phyloP scores from a whole-genome alignment of 2,113 vertebrate genomes.

The Melospiza melodia region DNA sequence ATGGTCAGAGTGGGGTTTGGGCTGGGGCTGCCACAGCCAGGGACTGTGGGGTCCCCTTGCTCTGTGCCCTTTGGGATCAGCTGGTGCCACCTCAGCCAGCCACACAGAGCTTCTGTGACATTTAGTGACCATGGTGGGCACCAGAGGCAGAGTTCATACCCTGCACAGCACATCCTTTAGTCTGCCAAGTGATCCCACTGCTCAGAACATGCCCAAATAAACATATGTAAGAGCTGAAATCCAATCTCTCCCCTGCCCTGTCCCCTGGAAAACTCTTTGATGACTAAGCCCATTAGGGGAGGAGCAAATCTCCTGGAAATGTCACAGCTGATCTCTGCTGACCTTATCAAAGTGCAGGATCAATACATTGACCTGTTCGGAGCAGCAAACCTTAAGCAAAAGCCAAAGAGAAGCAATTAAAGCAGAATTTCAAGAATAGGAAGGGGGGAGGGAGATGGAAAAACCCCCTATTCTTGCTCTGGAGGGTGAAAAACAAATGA shows the following conservation, averaged over 20 bases:
- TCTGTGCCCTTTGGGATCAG: background rate
- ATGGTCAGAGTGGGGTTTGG: background rate
- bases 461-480: background rate
- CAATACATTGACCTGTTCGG: slow-evolving; percentile 67
- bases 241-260: background rate
- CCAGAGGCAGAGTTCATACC: background rate
- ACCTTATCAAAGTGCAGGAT: slow-evolving; percentile 80
- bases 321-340: slow-evolving; percentile 76
- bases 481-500: slow-evolving; percentile 43
- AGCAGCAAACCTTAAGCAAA: slow-evolving; percentile 62
- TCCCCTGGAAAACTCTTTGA: slow-evolving; percentile 51
- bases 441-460: background rate
- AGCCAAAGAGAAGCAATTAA: slow-evolving; percentile 69
- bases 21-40: background rate
- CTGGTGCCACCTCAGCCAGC: background rate
- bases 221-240: background rate
- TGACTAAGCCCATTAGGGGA: slow-evolving; percentile 60
- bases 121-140: fast-evolving
- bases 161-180: background rate
- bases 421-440: slow-evolving; percentile 47
- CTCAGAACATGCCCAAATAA: background rate
- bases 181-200: background rate
- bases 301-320: slow-evolving; percentile 64
- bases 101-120: fast-evolving
- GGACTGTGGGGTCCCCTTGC: background rate